A percentile compares a stretch with the other conserved stretches of the same genome.
phyloP scores from a whole-genome alignment of 2,888 invertebrate species.

The Oxytorus armatus region DNA sequence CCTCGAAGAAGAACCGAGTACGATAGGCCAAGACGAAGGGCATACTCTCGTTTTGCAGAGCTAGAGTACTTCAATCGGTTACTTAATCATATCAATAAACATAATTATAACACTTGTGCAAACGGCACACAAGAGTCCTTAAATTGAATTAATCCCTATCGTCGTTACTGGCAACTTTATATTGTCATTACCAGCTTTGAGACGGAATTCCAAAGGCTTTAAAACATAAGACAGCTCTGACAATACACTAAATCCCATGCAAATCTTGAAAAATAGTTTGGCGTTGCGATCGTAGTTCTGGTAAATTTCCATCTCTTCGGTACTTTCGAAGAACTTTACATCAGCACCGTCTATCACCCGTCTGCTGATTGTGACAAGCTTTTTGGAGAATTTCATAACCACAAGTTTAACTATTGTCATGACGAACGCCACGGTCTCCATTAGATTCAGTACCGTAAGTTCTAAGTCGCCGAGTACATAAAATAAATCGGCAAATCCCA shows the following conservation, averaged over 20 bases:
- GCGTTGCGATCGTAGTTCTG: slow-evolving; percentile 60
- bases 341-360: slow-evolving; percentile 36
- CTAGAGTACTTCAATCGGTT: slow-evolving; percentile 38
- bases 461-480: slow-evolving; percentile 52
- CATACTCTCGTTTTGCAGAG: slow-evolving; percentile 44
- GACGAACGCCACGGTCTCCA: slow-evolving; percentile 26
- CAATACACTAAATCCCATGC: slow-evolving; percentile 33
- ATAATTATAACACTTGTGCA: no score
- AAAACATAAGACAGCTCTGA: slow-evolving; percentile 44
- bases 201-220: slow-evolving; percentile 56
- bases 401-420: slow-evolving; percentile 51
- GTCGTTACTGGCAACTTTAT: not conserved
- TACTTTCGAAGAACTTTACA: slow-evolving; percentile 19
- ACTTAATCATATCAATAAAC: no score
- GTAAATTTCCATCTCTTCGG: slow-evolving; percentile 62
- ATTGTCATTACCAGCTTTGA: slow-evolving; percentile 61
- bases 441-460: slow-evolving; percentile 52
- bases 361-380: slow-evolving; percentile 28
- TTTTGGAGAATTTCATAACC: slow-evolving; percentile 56
- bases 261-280: slow-evolving; percentile 52
- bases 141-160: not conserved
- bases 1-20: slow-evolving; percentile 49
- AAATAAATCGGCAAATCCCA: slow-evolving; percentile 47
- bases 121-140: no score
- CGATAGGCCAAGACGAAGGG: slow-evolving; percentile 56